Evolutionary conservation across 2,113 vertebrate genomes (phyloP).

Genomic region (Gambusia holbrooki): DNA sequence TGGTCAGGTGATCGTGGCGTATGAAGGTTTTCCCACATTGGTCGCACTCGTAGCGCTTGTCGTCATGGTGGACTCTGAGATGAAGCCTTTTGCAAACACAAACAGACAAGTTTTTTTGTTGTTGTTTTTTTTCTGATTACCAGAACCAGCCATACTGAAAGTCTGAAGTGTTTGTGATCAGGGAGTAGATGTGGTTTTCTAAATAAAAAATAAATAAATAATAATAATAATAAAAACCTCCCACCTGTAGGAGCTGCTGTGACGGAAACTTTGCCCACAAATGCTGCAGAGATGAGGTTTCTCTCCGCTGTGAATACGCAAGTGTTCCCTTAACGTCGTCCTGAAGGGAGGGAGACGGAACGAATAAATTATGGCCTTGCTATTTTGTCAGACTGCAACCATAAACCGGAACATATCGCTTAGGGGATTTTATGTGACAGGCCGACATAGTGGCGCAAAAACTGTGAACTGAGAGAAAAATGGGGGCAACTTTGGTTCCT

Average conservation of each 20-base stretch:
- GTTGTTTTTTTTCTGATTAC: not conserved
- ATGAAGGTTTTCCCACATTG: slow-evolving; percentile 98
- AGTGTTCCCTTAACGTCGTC: slow-evolving; percentile 94
- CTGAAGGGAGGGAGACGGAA: slow-evolving; percentile 62
- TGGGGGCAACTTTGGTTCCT: not conserved
- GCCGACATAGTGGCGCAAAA: no score
- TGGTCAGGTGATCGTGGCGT: slow-evolving; percentile 96
- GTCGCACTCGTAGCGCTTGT: slow-evolving; percentile 97
- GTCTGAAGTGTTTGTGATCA: not conserved
- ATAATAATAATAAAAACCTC: not conserved
- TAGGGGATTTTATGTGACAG: no score
- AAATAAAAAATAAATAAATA: no score
- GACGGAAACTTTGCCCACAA: slow-evolving; percentile 97
- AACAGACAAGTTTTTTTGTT: not conserved
- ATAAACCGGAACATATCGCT: no score
- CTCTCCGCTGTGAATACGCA: slow-evolving; percentile 98
- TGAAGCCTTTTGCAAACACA: slow-evolving; percentile 84
- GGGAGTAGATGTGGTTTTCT: no score
- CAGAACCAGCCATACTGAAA: not conserved
- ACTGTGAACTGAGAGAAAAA: no score
- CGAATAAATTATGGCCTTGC: not conserved
- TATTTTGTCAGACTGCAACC: no score
- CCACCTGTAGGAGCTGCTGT: slow-evolving; percentile 97
- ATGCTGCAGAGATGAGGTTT: slow-evolving; percentile 98
- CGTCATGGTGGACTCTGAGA: slow-evolving; percentile 94